A percentile compares a stretch with the other conserved stretches of the same genome.
Conservation (phyloP, 2,888 invertebrate species). For the Himalopsyche japonica region DNA sequence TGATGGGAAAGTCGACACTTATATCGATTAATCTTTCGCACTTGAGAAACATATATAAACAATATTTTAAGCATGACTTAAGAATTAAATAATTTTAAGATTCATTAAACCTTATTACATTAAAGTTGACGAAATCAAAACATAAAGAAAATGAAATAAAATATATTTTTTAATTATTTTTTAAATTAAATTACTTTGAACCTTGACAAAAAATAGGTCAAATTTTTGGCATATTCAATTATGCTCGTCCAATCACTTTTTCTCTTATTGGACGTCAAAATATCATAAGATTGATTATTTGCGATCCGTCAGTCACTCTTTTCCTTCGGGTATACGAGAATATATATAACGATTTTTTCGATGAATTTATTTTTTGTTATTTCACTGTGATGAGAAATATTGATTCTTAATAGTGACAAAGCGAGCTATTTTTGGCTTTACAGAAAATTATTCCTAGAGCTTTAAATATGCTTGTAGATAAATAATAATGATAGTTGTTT, state of each 20-base stretch:
- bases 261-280: constrained; percentile 22
- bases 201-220: not conserved
- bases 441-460: not conserved
- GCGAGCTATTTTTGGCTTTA: not conserved
- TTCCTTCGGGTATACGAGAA: not conserved
- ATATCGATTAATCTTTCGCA: no score
- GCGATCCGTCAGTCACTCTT: not conserved
- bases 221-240: constrained; percentile 17
- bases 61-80: no score
- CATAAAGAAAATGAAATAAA: no score
- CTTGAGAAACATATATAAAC: no score
- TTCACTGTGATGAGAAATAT: not conserved
- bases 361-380: not conserved
- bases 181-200: not conserved
- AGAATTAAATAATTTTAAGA: no score
- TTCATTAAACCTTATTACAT: no score
- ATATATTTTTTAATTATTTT: not conserved
- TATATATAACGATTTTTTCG: not conserved
- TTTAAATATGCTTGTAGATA: no score
- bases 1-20: no score
- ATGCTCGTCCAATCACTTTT: not conserved
- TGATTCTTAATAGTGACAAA: not conserved
- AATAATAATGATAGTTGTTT: no score
- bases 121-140: no score
- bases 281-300: constrained; percentile 19